Percentiles rank a stretch among this genome's conserved stretches.
These are phyloP conservation scores for Psix sp. DNA, from an alignment of 1,140 invertebrate genomes.

Conservation along the genomic window DNA sequence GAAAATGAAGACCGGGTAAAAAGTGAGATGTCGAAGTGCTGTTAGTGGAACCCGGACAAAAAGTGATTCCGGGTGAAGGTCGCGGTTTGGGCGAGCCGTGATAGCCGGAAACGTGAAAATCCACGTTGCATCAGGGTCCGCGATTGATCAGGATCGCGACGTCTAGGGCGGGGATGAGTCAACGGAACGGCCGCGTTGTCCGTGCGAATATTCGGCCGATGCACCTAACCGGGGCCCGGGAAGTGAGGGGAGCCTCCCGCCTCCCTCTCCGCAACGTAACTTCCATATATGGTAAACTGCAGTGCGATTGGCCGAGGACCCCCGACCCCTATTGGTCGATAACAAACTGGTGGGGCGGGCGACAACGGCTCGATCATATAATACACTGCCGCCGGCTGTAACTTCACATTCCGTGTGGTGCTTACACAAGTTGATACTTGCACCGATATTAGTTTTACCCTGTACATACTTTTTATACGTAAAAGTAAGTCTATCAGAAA, in stretches of 20 bases:
- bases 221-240: slow-evolving; percentile 19
- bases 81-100: slow-evolving; percentile 20
- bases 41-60: slow-evolving; percentile 3
- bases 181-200: slow-evolving; percentile 33
- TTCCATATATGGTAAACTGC: slow-evolving; percentile 80
- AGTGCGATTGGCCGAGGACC: slow-evolving; percentile 75
- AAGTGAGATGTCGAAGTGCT: background rate
- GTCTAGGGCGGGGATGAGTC: slow-evolving; percentile 56
- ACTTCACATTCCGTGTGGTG: slow-evolving; percentile 72
- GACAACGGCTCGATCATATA: slow-evolving; percentile 70
- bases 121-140: slow-evolving; percentile 33
- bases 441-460: slow-evolving; percentile 39
- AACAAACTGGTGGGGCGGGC: slow-evolving; percentile 58
- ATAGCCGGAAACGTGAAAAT: slow-evolving; percentile 42
- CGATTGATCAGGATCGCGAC: slow-evolving; percentile 36
- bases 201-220: slow-evolving; percentile 47
- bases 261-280: slow-evolving; percentile 66
- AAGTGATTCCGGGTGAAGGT: slow-evolving; percentile 27
- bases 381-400: slow-evolving; percentile 67
- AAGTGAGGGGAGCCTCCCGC: slow-evolving; percentile 52
- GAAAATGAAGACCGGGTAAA: background rate
- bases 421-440: slow-evolving; percentile 45
- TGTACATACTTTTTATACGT: slow-evolving; percentile 71
- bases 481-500: slow-evolving; percentile 62
- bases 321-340: slow-evolving; percentile 71